Evolutionary conservation across 35 echinoderm and acorn worm species (phyloP), one percentile per base, ranked within the genome.

Genomic region (Apostichopus japonicus): DNA sequence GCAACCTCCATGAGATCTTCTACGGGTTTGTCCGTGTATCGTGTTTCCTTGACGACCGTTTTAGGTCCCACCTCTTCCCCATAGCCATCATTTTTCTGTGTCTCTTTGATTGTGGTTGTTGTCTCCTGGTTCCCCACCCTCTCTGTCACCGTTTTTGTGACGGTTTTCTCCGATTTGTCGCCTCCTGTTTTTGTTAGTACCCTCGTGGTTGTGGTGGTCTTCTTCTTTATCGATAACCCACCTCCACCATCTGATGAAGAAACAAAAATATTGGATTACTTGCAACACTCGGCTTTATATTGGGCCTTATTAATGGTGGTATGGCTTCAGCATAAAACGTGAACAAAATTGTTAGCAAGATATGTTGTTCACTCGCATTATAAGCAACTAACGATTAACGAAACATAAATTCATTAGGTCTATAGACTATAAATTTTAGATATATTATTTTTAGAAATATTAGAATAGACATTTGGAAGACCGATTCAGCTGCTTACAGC

Each of bases 71-170:
- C 65, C 71, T 90, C 88, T 11, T 90, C 73, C 4, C 70, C 88
- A 24, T 77, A 78, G 24, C 73, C 88, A 78, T 78, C 88, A 4
- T 75, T 77, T 4, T 51, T 22, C 24, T 33, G 44, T 6, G 73
- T 22, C 17, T 90, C 88, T 33, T 72, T 92, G 0, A 77, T 88
- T 5, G 80, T 96, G 19, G 95, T 93, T 25, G 93, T 90, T 24
- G 92, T 87, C 53, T 90, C 92, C n/a, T 72, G 56, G 22, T 96
- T 87, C 25, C 93, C 95, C 0, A 96, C 80, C 24, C 73, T 84
- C 77, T 91, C 88, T 27, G 93, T 96, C 83, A 96, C 93, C 15
- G 95, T 96, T 86, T 94, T 96, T 16, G 95, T 96, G 1, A 96
- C 80, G 33, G 95, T 96, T 65, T 89, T 17, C 82, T 96, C 86